Conservation (phyloP, 2,113 vertebrate species). For the Chaetops frenatus region DNA sequence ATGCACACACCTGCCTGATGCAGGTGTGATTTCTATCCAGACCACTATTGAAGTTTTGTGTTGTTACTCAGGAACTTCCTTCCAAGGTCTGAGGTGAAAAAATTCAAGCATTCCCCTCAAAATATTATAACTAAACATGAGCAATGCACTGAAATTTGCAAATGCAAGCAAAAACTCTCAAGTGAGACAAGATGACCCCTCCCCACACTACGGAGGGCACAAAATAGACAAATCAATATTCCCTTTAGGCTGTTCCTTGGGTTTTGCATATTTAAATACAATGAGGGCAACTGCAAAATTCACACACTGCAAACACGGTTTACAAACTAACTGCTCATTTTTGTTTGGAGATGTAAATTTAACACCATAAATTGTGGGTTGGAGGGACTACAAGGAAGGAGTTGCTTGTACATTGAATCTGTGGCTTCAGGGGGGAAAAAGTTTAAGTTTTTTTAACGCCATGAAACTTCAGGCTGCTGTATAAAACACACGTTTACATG, state of each 20-base stretch:
- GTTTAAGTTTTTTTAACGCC: neutral
- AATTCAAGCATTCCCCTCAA: neutral
- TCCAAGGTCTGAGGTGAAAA: neutral
- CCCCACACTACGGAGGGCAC: fast-evolving
- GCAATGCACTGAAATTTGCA: neutral
- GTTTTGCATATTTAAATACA: neutral
- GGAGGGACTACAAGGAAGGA: neutral
- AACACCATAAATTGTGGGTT: neutral
- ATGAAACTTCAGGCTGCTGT: neutral
- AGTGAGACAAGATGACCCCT: neutral
- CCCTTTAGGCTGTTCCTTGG: neutral
- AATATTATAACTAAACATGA: neutral
- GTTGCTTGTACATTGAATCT: neutral
- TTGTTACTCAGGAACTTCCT: neutral
- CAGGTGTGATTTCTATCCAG: neutral
- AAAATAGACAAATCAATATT: neutral
- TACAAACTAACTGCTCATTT: neutral
- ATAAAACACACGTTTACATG: neutral
- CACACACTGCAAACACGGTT: neutral
- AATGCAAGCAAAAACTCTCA: neutral
- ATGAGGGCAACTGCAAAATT: neutral
- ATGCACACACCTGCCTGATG: neutral
- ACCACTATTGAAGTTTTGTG: neutral
- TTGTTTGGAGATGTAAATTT: neutral
- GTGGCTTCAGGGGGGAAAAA: neutral